phyloP scores from a whole-genome alignment of 2,113 vertebrate genomes.

The Plestiodon gilberti region DNA sequence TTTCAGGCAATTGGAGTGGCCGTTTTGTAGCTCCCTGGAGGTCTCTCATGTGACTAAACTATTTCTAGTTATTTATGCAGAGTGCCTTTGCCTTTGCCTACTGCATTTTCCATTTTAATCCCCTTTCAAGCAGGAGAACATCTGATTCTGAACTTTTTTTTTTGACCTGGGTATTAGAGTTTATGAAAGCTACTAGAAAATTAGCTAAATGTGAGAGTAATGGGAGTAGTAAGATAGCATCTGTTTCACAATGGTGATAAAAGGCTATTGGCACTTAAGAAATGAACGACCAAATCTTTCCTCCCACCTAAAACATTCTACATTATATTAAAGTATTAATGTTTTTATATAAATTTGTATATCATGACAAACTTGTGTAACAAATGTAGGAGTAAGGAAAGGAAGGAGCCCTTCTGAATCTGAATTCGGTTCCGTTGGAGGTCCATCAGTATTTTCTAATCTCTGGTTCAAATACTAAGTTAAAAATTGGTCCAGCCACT shows the following conservation, averaged over 20 bases:
- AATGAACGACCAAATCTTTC: neutral
- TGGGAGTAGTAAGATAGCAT: neutral
- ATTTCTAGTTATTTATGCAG: conserved; percentile 32
- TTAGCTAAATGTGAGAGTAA: neutral
- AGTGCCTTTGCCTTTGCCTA: conserved; percentile 23
- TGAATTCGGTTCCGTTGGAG: neutral
- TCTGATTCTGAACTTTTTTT: neutral
- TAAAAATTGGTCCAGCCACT: neutral
- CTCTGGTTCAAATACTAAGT: neutral
- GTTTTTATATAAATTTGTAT: neutral
- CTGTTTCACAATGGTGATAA: neutral
- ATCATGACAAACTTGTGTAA: neutral
- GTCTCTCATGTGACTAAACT: conserved; percentile 25
- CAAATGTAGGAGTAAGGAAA: neutral
- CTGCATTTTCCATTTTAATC: conserved; percentile 39
- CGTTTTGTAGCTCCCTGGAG: conserved; percentile 29
- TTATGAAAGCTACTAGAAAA: neutral
- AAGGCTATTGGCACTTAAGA: neutral
- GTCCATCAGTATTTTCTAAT: neutral
- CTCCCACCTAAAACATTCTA: neutral
- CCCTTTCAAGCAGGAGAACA: conserved; percentile 25
- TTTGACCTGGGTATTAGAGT: neutral
- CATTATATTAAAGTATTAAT: neutral
- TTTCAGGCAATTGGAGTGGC: conserved; percentile 26
- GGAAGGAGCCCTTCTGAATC: neutral